A percentile compares a stretch with the other conserved stretches of the same genome.
Evolutionary conservation across 2,888 invertebrate genomes (phyloP).

Genomic region (Apamea epomidion): DNA sequence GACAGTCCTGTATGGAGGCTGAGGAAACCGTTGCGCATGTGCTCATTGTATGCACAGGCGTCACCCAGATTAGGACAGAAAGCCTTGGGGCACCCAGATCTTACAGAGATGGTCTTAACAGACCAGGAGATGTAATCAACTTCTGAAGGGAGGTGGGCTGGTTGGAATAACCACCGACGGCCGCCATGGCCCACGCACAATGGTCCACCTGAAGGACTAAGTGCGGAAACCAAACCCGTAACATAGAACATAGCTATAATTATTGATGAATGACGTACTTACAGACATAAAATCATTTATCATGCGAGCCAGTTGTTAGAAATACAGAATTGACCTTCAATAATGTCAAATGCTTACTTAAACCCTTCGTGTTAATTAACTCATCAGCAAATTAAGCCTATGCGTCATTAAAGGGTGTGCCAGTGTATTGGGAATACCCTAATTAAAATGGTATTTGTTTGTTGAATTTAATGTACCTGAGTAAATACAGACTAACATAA

Average conservation of each 20-base stretch:
- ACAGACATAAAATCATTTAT: no score
- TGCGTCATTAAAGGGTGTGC: slow-evolving; percentile 32
- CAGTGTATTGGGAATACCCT: slow-evolving; percentile 30
- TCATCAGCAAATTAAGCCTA: slow-evolving; percentile 29
- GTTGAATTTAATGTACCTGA: neutral
- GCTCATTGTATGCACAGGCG: neutral
- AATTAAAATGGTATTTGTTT: slow-evolving; percentile 20
- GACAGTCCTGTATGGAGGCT: no score
- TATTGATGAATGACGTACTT: no score
- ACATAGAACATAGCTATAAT: no score
- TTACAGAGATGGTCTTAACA: neutral
- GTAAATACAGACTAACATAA: neutral
- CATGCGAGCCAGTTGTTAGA: neutral
- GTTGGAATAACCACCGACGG: neutral
- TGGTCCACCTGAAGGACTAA: neutral
- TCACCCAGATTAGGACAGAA: neutral
- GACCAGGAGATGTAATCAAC: neutral
- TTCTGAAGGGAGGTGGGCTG: neutral
- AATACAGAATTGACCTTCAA: neutral
- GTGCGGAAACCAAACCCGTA: neutral
- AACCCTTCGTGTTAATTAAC: slow-evolving; percentile 24
- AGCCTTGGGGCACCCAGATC: neutral
- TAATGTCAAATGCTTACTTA: neutral
- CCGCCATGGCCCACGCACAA: neutral
- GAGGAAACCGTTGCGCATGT: neutral